Conservation (phyloP, 1,140 invertebrate genomes). For the Telenomus remus region DNA sequence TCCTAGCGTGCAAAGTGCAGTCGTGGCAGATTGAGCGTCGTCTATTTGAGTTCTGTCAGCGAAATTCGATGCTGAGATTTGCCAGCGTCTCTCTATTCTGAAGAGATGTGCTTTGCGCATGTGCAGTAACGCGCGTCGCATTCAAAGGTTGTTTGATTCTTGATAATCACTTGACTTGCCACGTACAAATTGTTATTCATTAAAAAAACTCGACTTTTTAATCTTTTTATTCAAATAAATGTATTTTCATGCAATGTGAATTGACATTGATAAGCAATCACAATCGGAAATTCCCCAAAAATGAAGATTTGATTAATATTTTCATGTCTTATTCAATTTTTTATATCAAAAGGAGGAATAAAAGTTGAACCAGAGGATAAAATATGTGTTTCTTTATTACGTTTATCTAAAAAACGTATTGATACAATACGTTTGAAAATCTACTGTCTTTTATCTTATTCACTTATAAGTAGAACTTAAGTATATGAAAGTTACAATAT, state of each 20-base stretch:
- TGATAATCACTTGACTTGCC: background rate
- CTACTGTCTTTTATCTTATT: no score
- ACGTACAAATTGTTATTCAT: no score
- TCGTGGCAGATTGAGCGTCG: slow-evolving; percentile 1
- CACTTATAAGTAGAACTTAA: slow-evolving; percentile 38
- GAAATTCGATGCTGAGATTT: background rate
- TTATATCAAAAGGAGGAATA: background rate
- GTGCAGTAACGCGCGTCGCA: background rate
- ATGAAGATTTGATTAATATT: no score
- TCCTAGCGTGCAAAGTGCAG: background rate
- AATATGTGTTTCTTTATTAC: slow-evolving; percentile 33
- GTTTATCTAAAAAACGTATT: slow-evolving; percentile 45
- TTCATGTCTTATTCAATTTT: no score
- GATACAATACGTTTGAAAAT: slow-evolving; percentile 60
- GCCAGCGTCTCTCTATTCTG: background rate
- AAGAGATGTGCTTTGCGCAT: background rate
- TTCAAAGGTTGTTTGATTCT: background rate
- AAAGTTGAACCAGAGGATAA: no score
- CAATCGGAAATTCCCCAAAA: no score
- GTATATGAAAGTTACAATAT: slow-evolving; percentile 54
- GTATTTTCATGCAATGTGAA: no score
- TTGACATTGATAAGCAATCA: no score
- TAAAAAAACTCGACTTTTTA: no score
- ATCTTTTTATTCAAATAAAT: no score
- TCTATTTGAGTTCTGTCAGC: background rate